Conservation (phyloP, 2,797 vertebrate species). For the Galago senegalensis region DNA sequence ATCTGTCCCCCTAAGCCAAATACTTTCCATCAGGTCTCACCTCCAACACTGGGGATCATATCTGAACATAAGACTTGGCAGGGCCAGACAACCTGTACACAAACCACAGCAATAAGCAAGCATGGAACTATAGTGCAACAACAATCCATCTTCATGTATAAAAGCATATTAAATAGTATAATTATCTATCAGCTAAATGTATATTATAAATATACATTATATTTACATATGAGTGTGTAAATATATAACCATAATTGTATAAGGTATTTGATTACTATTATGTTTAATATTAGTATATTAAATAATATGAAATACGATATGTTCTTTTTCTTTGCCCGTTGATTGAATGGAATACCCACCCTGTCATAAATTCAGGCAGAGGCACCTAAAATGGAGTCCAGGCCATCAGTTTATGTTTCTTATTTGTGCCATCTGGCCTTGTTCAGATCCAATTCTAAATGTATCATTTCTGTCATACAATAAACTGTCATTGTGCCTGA, state of each 20-base stretch:
- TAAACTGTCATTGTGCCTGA: not conserved
- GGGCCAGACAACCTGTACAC: not conserved
- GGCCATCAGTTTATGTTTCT: not conserved
- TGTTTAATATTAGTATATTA: not conserved
- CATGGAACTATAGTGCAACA: not conserved
- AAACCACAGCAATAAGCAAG: not conserved
- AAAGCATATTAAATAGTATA: not conserved
- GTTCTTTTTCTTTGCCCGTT: not conserved
- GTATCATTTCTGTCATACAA: not conserved
- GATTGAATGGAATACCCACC: not conserved
- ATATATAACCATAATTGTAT: not conserved
- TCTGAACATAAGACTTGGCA: not conserved
- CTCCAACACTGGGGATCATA: not conserved
- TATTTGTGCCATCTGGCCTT: not conserved
- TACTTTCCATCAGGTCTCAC: not conserved
- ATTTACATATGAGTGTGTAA: not conserved
- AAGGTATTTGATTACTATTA: not conserved
- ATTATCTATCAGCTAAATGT: not conserved
- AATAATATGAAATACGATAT: not conserved
- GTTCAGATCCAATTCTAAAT: not conserved
- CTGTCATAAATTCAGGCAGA: not conserved
- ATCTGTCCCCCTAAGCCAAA: not conserved
- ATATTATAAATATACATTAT: not conserved
- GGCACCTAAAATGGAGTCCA: not conserved
- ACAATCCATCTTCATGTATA: not conserved